Evolutionary conservation across 2,888 invertebrate species (phyloP), one percentile per base, ranked within the genome.

Genomic region (Epistrophe grossulariae): DNA sequence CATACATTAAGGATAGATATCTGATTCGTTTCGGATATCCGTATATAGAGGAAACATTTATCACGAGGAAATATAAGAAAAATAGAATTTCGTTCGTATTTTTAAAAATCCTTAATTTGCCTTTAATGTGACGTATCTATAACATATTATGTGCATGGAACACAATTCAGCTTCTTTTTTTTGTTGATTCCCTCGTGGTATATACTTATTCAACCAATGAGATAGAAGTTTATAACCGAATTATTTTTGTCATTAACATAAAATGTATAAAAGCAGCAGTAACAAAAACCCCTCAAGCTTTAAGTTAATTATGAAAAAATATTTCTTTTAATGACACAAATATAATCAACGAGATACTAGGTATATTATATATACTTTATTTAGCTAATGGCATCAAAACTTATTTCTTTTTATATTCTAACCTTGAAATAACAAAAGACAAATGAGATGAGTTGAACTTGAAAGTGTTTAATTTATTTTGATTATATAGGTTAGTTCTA

Each of bases 291-390:
- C 64, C 64, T 48, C 43, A 31, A 31, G 64, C 28, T 6, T 7
- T 64, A 45, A 64, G 64, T 64, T 64, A 64, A 64, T 64, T 64
- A 64, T 45, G 64, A 45, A 62, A 64, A 64, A 60, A 35, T 64
- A 13, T 9, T 64, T n/a, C 11, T 48, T 64, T 64, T 64, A 64
- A 48, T 48, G 64, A 64, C 64, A 38, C 28, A n/a, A n/a, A n/a
- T n/a, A 64, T 11, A 45, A 31, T 64, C 24, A 45, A 45, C 6
- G 45, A 45, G 43, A 15, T 45, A 24, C 24, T 24, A 24, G 24
- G 17, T 64, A 31, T 17, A 59, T 10, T 48, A 48, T 50, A 5
- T 19, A 19, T 38, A 38, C n/a, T n/a, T 24, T 24, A 24, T 24
- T 24, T 19, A 38, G 38, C 38, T 43, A 24, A 62, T 24, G 45